Evolutionary conservation across 2,113 vertebrate species (phyloP), one percentile per base, ranked within the genome.

Genomic region (Plectropomus leopardus): DNA sequence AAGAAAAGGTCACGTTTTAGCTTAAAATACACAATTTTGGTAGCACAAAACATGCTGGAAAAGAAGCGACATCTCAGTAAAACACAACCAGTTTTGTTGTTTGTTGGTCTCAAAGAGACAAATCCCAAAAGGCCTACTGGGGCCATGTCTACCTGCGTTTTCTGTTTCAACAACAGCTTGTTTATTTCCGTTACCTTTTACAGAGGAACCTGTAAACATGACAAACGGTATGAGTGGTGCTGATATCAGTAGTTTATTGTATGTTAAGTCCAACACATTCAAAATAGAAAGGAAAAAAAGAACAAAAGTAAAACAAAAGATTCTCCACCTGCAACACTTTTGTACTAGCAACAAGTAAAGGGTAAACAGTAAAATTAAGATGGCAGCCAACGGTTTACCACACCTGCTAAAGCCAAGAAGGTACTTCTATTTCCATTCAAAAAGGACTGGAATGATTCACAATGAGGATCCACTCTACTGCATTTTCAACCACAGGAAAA

Each of bases 161-260:
- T 4, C 32, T 10, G 32, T 16, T 66, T 17, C 0, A 40, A 2
- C 24, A 59, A 36, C n/a, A 64, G 11, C 36, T 45, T 4, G 16
- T 64, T 17, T 58, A 26, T 10, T 28, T 34, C 17, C 24, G 45
- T 10, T 2, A 21, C 24, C 7, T 55, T 51, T 47, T 3, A 44
- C 23, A 10, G 13, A 47, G 26, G 4, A 59, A 80, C 76, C 73
- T 86, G 84, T 78, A 93, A 91, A 89, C 89, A 94, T 55, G 94
- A 94, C 94, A 89, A 96, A 95, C 85, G 80, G 87, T 90, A 85
- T 95, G 93, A 96, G 93, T 94, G 93, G 94, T 96, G 96, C 96
- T 97, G 96, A 97, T 97, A 98, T 98, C 97, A 98, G 97, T 99
- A 98, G 96, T 99, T 99, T 99, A 98, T 98, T 98, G 95, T 97